Percentiles rank a stretch among this genome's conserved stretches.
Evolutionary conservation across 2,797 vertebrate genomes (phyloP).

Genomic region (Rhadinocentrus ornatus): DNA sequence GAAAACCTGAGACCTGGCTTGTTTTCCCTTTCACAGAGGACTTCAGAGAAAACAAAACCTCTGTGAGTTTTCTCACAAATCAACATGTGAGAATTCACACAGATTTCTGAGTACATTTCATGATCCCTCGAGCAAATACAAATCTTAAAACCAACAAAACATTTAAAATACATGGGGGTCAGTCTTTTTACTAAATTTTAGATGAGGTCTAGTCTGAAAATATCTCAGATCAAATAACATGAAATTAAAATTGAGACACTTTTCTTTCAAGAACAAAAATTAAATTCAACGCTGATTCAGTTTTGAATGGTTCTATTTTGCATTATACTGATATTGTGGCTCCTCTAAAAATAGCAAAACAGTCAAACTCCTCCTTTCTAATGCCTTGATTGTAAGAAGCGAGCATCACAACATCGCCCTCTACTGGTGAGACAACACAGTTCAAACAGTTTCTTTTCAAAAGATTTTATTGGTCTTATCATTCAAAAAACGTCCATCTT

Average conservation of each 20-base stretch:
- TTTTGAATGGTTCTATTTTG: conserved; percentile 21
- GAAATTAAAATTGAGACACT: too few species aligned
- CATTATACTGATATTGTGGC: conserved; percentile 39
- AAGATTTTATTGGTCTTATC: conserved; percentile 48
- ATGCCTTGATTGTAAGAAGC: neutral
- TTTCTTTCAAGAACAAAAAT: neutral
- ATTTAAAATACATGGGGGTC: neutral
- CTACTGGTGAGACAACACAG: conserved; percentile 40
- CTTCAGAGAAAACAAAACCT: conserved; percentile 1
- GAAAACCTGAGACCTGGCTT: conserved; percentile 17
- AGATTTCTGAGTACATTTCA: conserved; percentile 22
- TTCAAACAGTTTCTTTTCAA: conserved; percentile 18
- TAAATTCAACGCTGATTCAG: neutral
- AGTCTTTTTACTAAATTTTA: neutral
- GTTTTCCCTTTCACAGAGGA: neutral
- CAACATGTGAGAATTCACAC: conserved; percentile 12
- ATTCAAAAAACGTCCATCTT: conserved; percentile 46
- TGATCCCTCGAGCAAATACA: neutral
- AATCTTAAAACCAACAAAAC: neutral
- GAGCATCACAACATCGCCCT: conserved; percentile 44
- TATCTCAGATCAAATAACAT: neutral
- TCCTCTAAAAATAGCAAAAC: conserved; percentile 43
- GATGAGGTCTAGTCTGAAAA: neutral
- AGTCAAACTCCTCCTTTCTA: conserved; percentile 13
- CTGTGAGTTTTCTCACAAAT: conserved; percentile 5